phyloP scores from a whole-genome alignment of 1,140 invertebrate genomes.

The Psilanteris sp. region DNA sequence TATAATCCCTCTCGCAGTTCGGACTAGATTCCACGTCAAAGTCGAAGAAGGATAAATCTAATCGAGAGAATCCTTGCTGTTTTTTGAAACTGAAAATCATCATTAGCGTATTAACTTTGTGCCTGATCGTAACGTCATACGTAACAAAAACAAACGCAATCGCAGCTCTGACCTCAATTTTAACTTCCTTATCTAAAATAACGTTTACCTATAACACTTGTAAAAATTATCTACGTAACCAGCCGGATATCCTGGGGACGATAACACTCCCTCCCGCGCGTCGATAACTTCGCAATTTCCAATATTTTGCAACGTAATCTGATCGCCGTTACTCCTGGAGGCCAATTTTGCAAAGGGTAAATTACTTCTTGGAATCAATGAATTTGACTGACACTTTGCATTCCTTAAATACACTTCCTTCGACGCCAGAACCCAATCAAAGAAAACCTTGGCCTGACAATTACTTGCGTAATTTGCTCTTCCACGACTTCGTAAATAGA shows the following conservation, averaged over 20 bases:
- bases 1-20: conserved; percentile 70
- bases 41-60: conserved; percentile 69
- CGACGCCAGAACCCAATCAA: conserved; percentile 69
- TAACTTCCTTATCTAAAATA: conserved; percentile 21
- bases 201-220: conserved; percentile 69
- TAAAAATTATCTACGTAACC: conserved; percentile 66
- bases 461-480: conserved; percentile 25
- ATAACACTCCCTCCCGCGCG: conserved; percentile 54
- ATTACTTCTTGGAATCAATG: conserved; percentile 2
- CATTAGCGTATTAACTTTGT: too few species aligned
- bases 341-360: conserved; percentile 27
- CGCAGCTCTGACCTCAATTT: conserved; percentile 8
- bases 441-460: conserved; percentile 65
- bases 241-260: conserved; percentile 67
- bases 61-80: conserved; percentile 60
- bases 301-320: not conserved
- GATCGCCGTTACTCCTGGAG: conserved; percentile 8
- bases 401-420: conserved; percentile 67
- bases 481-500: conserved; percentile 13
- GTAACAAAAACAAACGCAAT: too few species aligned
- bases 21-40: conserved; percentile 73
- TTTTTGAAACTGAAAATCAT: conserved; percentile 65
- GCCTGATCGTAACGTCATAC: too few species aligned
- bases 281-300: conserved; percentile 61
- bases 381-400: conserved; percentile 49